Base-by-base conservation (phyloP, 2,888 invertebrate species). In the Rhingia campestris region DNA sequence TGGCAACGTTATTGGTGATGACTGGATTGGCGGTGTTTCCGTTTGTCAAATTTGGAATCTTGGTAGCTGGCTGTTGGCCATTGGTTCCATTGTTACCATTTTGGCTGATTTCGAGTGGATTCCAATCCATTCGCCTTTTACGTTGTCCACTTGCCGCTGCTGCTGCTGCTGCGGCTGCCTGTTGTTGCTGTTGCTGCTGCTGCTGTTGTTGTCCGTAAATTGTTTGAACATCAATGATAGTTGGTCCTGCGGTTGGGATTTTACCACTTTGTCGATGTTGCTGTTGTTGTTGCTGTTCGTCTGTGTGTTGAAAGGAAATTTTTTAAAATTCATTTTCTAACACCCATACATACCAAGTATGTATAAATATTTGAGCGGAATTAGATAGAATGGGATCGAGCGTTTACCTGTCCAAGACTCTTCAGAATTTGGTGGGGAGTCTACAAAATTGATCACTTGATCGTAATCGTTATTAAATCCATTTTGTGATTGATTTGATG, bases 91-190 rank as follows among this genome's bases (percentile, higher is more conserved):
- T 63, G 87, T 88, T 89, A 88, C 88, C 90, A 89, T 89, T 90
- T 88, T 89, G 90, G 88, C 88, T 89, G 58, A 91, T 90, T 86
- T 91, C 91, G 84, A 91, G 88, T 63, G 91, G 88, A 86, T 91
- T 91, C 92, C 92, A 92, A 90, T 92, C 92, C 91, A 91, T 91
- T 90, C 91, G 91, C 88, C 92, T 91, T 88, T 92, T 92, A 86
- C 91, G 91, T 86, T 90, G 88, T 73, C 89, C 88, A 86, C 89
- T 88, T 79, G 88, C 88, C 56, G 89, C 87, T 49, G 89, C 87
- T 64, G 53, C 45, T 53, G 51, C 58, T 7, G 56, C 64, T 53
- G 56, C 49, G 49, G 32, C 63, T 33, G 45, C 45, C n/a, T 54
- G 66, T 10, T 67, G 67, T 9, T 80, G 69, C 7, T 54, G 69